Conservation (phyloP, 2,888 invertebrate genomes). For the Tenthredo scrophulariae region DNA sequence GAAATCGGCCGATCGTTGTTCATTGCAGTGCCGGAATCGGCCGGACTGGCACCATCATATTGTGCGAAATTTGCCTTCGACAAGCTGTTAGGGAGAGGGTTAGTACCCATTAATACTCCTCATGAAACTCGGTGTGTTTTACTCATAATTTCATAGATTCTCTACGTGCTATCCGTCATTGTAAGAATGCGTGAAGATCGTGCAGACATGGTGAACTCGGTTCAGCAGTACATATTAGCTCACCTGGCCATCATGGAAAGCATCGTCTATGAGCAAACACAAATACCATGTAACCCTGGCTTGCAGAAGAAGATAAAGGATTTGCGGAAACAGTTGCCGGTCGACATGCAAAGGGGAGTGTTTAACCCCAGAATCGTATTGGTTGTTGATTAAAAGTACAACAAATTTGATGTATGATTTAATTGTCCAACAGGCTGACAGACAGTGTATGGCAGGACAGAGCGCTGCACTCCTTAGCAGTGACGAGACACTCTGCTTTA, state of each 20-base stretch:
- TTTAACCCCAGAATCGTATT: neutral
- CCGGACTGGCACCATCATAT: conserved; percentile 82
- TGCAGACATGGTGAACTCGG: conserved; percentile 71
- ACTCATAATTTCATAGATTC: conserved; percentile 80
- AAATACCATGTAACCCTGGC: conserved; percentile 72
- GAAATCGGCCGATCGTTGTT: conserved; percentile 78
- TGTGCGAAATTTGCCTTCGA: conserved; percentile 81
- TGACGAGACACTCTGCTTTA: conserved; percentile 53
- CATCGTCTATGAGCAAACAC: conserved; percentile 74
- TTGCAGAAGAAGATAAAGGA: conserved; percentile 68
- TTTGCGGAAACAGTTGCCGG: conserved; percentile 65
- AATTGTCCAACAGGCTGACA: conserved; percentile 64
- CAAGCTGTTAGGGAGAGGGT: conserved; percentile 77
- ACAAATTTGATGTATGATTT: neutral
- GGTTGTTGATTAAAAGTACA: neutral
- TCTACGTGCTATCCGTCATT: conserved; percentile 66
- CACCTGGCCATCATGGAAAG: conserved; percentile 78
- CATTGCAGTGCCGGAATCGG: conserved; percentile 84
- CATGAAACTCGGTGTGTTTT: no score
- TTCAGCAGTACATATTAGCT: conserved; percentile 78
- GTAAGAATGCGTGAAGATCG: conserved; percentile 64
- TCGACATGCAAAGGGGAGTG: conserved; percentile 71
- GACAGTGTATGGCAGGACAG: conserved; percentile 77
- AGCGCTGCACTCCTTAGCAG: conserved; percentile 70
- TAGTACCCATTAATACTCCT: conserved; percentile 66